A percentile compares a stretch with the other conserved stretches of the same genome.
Conservation (phyloP, 2,797 vertebrate genomes). For the Melanogrammus aeglefinus region DNA sequence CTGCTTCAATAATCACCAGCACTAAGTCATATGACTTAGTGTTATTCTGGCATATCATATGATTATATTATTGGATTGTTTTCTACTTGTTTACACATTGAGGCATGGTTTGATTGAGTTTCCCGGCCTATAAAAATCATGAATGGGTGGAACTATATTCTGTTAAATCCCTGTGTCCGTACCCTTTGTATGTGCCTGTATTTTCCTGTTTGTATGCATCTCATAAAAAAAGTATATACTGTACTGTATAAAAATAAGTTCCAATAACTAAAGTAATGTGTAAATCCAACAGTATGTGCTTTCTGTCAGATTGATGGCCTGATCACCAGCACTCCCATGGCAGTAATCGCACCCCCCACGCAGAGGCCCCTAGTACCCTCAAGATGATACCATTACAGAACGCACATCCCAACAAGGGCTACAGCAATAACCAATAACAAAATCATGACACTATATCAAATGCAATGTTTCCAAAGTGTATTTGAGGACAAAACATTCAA, state of each 20-base stretch:
- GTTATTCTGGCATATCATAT: neutral
- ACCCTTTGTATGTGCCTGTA: neutral
- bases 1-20: neutral
- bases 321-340: neutral
- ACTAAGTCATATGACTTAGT: neutral
- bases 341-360: too few species aligned
- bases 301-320: neutral
- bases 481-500: constrained; percentile 27
- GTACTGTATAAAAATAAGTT: neutral
- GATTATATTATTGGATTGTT: neutral
- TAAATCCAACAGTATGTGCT: neutral
- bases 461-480: neutral
- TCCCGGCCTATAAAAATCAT: neutral
- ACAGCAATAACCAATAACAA: neutral
- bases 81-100: neutral
- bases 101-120: neutral
- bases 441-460: neutral
- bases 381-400: neutral
- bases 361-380: neutral
- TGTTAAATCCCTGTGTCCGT: neutral
- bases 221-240: too few species aligned
- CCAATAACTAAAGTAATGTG: neutral
- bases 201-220: neutral
- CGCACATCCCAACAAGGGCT: neutral
- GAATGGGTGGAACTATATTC: neutral